Conservation (phyloP, 2,113 vertebrate species). For the Cygnus buccinator region DNA sequence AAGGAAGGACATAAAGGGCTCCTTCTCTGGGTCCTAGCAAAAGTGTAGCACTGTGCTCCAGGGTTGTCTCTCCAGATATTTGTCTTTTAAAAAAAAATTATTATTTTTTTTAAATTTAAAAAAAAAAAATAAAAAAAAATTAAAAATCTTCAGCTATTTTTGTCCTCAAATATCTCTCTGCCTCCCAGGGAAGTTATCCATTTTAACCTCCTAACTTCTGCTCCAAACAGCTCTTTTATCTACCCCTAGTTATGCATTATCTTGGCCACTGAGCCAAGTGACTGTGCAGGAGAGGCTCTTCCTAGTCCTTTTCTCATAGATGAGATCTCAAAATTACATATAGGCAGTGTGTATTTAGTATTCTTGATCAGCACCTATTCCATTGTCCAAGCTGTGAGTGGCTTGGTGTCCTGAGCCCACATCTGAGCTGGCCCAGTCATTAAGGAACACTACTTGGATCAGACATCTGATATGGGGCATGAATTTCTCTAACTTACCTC, state of each 20-base stretch:
- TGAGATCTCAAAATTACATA: neutral
- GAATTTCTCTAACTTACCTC: conserved; percentile 6
- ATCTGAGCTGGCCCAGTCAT: neutral
- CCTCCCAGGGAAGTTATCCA: neutral
- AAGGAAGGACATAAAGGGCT: neutral
- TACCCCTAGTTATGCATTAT: rapidly evolving
- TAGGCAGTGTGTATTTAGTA: neutral
- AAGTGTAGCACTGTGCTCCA: neutral
- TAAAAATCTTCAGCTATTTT: neutral
- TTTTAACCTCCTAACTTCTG: neutral
- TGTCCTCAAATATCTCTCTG: neutral
- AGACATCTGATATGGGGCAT: neutral
- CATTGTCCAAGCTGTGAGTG: neutral
- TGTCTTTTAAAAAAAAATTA: neutral
- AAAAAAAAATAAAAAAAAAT: neutral
- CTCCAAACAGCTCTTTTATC: neutral
- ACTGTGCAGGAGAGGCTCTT: neutral
- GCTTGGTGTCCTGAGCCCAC: neutral
- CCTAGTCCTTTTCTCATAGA: neutral
- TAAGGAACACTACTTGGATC: neutral
- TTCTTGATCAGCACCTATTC: neutral
- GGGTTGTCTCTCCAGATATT: neutral
- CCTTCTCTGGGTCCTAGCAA: neutral
- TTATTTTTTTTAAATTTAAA: too few relatives aligned
- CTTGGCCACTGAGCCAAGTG: neutral